phyloP scores from a whole-genome alignment of 2,113 vertebrate species.

The Poecile atricapillus region DNA sequence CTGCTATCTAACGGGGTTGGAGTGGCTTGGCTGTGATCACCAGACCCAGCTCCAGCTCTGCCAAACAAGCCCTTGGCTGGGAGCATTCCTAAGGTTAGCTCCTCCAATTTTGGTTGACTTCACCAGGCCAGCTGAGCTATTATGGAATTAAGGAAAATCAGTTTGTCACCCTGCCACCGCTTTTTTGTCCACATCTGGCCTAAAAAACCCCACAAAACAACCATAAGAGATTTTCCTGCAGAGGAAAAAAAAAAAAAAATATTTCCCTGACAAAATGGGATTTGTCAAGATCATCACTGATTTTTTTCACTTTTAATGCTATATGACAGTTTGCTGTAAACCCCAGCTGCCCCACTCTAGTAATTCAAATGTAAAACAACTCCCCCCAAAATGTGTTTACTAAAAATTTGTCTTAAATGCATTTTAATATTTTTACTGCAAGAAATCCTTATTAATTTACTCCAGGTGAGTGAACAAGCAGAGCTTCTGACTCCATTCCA shows the following conservation, averaged over 20 bases:
- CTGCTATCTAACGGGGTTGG: slow-evolving; percentile 33
- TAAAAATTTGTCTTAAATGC: neutral
- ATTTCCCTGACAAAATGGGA: neutral
- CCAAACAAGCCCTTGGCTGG: slow-evolving; percentile 17
- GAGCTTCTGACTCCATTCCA: neutral
- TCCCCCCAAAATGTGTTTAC: neutral
- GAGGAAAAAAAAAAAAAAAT: neutral
- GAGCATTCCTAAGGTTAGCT: slow-evolving; percentile 7
- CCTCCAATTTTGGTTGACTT: neutral
- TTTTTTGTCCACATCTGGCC: neutral
- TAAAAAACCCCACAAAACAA: neutral
- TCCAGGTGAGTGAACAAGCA: neutral
- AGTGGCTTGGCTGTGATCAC: slow-evolving; percentile 78
- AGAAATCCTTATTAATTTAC: neutral
- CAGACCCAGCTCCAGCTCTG: slow-evolving; percentile 61
- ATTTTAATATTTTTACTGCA: neutral
- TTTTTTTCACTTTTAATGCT: neutral
- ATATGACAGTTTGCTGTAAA: neutral
- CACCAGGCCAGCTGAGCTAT: neutral
- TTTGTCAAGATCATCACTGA: neutral
- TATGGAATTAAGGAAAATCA: neutral
- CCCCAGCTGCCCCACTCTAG: neutral
- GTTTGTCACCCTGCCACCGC: neutral
- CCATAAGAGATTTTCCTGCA: neutral
- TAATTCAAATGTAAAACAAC: neutral